Evolutionary conservation across 1,140 invertebrate species (phyloP).

Genomic region (Mercenaria mercenaria): DNA sequence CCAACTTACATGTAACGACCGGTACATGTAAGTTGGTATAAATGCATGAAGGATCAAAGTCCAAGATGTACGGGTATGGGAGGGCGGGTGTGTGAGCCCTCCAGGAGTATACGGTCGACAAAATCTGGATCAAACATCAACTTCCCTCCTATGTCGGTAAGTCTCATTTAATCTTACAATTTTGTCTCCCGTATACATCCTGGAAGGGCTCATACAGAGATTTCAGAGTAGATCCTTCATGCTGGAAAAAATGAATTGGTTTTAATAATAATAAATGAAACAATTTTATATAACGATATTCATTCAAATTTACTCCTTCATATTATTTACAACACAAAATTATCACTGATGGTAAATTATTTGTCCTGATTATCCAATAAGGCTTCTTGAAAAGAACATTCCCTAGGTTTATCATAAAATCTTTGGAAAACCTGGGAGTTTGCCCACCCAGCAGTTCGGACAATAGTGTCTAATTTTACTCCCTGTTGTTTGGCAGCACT

Average conservation of each 20-base stretch:
- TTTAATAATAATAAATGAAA: too few species aligned
- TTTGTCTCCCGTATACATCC: not conserved
- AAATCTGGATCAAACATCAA: slow-evolving; percentile 18
- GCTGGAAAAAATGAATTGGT: too few species aligned
- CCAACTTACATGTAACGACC: not conserved
- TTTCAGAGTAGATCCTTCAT: too few species aligned
- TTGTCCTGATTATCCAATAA: too few species aligned
- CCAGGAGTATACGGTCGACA: not conserved
- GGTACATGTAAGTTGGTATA: too few species aligned
- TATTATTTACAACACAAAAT: too few species aligned
- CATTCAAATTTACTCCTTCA: too few species aligned
- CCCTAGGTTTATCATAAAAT: not conserved
- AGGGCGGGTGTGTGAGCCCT: slow-evolving; percentile 7
- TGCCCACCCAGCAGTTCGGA: not conserved
- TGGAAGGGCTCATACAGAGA: not conserved
- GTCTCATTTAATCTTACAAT: slow-evolving; percentile 8
- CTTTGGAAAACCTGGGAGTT: not conserved
- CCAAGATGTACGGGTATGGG: not conserved
- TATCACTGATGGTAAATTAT: too few species aligned
- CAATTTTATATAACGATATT: too few species aligned
- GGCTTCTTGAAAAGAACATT: too few species aligned
- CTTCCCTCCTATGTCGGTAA: slow-evolving; percentile 25
- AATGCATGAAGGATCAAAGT: too few species aligned
- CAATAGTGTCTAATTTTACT: not conserved
- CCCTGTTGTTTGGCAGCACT: not conserved